Conservation (phyloP, 2,797 vertebrate species). For the Phrynocephalus guinanensis region DNA sequence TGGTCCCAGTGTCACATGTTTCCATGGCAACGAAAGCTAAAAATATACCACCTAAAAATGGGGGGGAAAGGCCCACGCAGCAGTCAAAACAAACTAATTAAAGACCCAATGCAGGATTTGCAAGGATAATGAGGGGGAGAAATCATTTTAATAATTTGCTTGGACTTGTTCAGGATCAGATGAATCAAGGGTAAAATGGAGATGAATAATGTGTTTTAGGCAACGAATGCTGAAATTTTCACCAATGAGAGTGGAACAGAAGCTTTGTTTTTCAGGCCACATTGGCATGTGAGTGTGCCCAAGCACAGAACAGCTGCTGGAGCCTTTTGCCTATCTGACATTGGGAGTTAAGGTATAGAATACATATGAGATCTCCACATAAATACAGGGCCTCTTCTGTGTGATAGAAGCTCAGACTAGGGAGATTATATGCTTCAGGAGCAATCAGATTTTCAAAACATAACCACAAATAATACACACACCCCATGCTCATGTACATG, state of each 20-base stretch:
- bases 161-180: conserved; percentile 53
- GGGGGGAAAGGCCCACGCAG: conserved; percentile 54
- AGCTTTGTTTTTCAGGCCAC: not conserved
- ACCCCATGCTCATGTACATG: not conserved
- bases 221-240: not conserved
- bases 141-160: conserved; percentile 53
- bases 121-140: conserved; percentile 61
- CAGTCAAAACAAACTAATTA: conserved; percentile 76
- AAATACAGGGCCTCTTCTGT: not conserved
- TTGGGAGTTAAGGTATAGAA: not conserved
- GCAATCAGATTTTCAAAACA: not conserved
- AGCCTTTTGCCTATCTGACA: not conserved
- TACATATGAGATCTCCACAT: not conserved
- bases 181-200: conserved; percentile 14
- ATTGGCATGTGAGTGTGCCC: conserved; percentile 12
- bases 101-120: conserved; percentile 67
- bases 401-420: not conserved
- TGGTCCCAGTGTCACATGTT: conserved; percentile 64
- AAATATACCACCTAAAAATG: conserved; percentile 69
- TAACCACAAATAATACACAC: not conserved
- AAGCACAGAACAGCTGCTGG: not conserved
- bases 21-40: conserved; percentile 76
- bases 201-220: conserved; percentile 6
- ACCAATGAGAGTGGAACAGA: conserved; percentile 3
- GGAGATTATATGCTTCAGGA: not conserved